A percentile compares a stretch with the other conserved stretches of the same genome.
Conservation (phyloP, 2,888 invertebrate genomes). For the Hirtodrosophila trivittata region DNA sequence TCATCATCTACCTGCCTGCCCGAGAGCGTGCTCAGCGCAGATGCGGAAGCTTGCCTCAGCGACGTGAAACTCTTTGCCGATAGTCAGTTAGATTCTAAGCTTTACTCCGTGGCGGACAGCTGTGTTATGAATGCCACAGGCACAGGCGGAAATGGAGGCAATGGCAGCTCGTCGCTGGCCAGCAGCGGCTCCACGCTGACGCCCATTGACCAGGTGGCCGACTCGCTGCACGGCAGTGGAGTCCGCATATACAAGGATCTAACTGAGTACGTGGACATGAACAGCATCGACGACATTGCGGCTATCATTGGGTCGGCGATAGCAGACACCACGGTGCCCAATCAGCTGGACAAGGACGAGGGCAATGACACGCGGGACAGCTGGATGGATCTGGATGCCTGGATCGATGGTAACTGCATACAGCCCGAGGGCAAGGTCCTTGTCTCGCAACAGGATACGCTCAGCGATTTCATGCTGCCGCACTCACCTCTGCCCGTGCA, state of each 20-base stretch:
- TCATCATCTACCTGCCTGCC: conserved; percentile 89
- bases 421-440: conserved; percentile 88
- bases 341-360: conserved; percentile 88
- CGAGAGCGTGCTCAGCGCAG: conserved; percentile 85
- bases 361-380: conserved; percentile 90
- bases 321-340: conserved; percentile 94
- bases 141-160: conserved; percentile 38
- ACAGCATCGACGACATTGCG: conserved; percentile 92
- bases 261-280: conserved; percentile 86
- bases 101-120: conserved; percentile 85
- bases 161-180: conserved; percentile 55
- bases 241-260: conserved; percentile 83
- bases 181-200: conserved; percentile 62
- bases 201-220: conserved; percentile 85
- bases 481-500: conserved; percentile 87
- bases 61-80: conserved; percentile 87
- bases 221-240: conserved; percentile 86
- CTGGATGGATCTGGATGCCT: conserved; percentile 95
- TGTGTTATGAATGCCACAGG: conserved; percentile 77
- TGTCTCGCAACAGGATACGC: conserved; percentile 87
- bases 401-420: conserved; percentile 92
- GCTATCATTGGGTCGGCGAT: conserved; percentile 95
- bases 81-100: conserved; percentile 85
- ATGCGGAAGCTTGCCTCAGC: conserved; percentile 85
- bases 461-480: conserved; percentile 88